Conservation (phyloP, 30 jellyfish, hydroid and myxozoan species). For the Haliclystus octoradiatus region DNA sequence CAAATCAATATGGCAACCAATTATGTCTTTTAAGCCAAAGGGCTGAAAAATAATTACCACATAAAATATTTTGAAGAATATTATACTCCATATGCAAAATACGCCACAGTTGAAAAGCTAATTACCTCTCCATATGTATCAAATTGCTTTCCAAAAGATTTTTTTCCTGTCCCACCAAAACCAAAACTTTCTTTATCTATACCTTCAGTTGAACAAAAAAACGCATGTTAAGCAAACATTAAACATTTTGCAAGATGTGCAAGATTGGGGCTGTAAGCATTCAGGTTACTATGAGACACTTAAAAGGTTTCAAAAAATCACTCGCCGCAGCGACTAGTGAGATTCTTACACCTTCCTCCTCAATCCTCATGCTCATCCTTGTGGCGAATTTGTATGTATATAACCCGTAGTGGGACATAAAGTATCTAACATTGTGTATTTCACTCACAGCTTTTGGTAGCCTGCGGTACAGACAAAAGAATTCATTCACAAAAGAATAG, state of each 20-base stretch:
- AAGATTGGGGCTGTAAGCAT: background rate
- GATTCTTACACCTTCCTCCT: background rate
- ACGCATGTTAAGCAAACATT: background rate
- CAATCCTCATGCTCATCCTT: no score
- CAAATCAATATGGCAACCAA: conserved; percentile 83
- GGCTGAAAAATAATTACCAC: conserved; percentile 65
- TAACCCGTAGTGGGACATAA: no score
- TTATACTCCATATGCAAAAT: background rate
- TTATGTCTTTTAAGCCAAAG: conserved; percentile 76
- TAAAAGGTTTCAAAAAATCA: no score
- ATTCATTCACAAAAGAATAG: no score
- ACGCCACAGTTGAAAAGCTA: no score
- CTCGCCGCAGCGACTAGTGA: no score
- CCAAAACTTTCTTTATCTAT: conserved; percentile 93
- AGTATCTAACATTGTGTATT: no score
- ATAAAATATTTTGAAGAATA: no score
- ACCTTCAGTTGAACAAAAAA: conserved; percentile 34
- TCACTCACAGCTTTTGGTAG: no score
- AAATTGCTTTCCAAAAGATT: conserved; percentile 67
- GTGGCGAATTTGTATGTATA: no score
- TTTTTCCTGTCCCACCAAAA: conserved; percentile 98
- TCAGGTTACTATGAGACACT: no score
- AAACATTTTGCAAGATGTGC: background rate
- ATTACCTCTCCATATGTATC: conserved; percentile 93
- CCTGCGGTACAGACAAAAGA: no score